Base-by-base conservation (phyloP, 2,113 vertebrate species). In the Pygoscelis antarcticus region DNA sequence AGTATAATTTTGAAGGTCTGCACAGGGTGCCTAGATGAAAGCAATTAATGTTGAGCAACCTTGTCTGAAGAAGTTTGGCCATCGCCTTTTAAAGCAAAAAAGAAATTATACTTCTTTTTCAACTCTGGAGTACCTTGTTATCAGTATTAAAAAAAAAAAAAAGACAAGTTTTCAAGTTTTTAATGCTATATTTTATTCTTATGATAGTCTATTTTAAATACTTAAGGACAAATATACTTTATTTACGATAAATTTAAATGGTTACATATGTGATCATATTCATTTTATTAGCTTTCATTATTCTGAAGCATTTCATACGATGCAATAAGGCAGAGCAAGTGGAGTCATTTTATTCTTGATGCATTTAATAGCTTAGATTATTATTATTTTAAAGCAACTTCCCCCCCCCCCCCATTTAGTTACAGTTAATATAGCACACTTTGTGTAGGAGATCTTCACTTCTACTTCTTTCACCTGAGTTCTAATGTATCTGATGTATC, bases 361-460 rank as follows among this genome's bases (percentile, higher is more conserved):
- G 23, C 15, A 80, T 80, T 78, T 91, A 81, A 91, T 85, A 89
- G 19, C 38, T 80, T 49, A 27, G 42, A 79, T 80, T 64, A 75
- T 91, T 85, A 57, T 76, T 76, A 54, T 85, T 86, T 87, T 61
- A 87, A 85, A 87, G 20, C 3, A 69, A 68, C 14, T 42, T 13
- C 14, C 16, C 4, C 13, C 15, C 19, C 42, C 3, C 13, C 15
- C 19, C 42, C 36, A 15, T 62, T 85, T 92, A 66, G 68, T 72
- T 74, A 64, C 51, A 90, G 58, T 58, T 80, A 93, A 54, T 3
- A 3, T 47, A 44, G 34, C 76, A 89, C 6, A 12, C 72, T 95
- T 91, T 95, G 46, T 89, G 94, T 96, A 70, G 88, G 93, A 90
- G 87, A 52, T 93, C 46, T 76, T 86, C 27, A 87, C 25, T 62